Evolutionary conservation across 2,888 invertebrate species (phyloP), one percentile per base, ranked within the genome.

Genomic region (Dermolepida albohirtum): DNA sequence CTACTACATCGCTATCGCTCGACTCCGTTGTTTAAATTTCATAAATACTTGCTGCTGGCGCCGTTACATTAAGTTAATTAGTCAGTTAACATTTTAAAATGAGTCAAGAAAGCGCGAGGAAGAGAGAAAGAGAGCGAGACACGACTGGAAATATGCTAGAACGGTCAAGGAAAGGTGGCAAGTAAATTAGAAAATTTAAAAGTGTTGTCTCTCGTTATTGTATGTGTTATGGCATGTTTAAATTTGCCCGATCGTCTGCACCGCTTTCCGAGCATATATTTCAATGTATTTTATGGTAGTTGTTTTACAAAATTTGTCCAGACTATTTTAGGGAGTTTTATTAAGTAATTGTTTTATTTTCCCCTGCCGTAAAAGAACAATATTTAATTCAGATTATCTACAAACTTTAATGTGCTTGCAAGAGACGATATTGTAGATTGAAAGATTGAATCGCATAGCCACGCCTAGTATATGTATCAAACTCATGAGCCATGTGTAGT

Each of bases 21-120:
- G 11, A 39, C 54, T 34, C 41, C 54, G 64, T 65, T 70, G 72
- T 71, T 73, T 73, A 74, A 74, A 74, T 73, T 74, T 74, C 73
- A 74, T 72, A 74, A 74, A 72, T 72, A 72, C 72, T 74, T 70
- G 71, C 72, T 70, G 52, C 59, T 67, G 69, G 70, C 62, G 68
- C 67, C 66, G 70, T 70, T 64, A 70, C 71, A 71, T 72, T 73
- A 72, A 74, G 64, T 71, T 72, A 72, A 72, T 72, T 72, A 71
- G 69, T 69, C 71, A 64, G 52, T 51, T 65, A 65, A 44, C 64
- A 54, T 44, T 69, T 70, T 68, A 66, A 70, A 47, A 59, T 44
- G 54, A 63, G 59, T 43, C 63, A 47, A 40, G 54, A 54, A 29
- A 14, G 22, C 22, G 22, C 22, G 22, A 2, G 51, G 8, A 34